Evolutionary conservation across 2,797 vertebrate genomes (phyloP).

Genomic region (Coracias cyanogaster): DNA sequence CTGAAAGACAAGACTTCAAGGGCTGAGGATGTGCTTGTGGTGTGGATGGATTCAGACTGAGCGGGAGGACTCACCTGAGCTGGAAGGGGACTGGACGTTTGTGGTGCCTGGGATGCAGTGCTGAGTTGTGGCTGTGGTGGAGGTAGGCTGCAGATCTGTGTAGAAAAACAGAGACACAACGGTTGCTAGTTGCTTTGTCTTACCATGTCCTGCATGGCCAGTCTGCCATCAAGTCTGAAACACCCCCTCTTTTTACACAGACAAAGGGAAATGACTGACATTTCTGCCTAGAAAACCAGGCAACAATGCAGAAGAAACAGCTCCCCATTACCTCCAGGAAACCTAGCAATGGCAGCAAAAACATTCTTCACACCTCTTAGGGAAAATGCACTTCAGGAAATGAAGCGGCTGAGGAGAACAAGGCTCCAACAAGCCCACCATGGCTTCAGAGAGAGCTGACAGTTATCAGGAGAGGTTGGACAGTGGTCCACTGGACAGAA

Average conservation of each 20-base stretch:
- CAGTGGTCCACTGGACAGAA: background rate
- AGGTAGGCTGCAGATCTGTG: constrained; percentile 66
- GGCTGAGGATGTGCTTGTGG: background rate
- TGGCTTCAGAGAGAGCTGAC: background rate
- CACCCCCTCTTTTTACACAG: background rate
- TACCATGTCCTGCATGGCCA: background rate
- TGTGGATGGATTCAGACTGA: rapidly evolving
- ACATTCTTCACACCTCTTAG: background rate
- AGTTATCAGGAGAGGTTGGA: background rate
- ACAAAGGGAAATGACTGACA: background rate
- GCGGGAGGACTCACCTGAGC: constrained; percentile 47
- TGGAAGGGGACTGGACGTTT: constrained; percentile 70
- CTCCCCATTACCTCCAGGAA: background rate
- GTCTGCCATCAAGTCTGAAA: background rate
- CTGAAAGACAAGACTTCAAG: background rate
- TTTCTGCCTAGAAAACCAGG: background rate
- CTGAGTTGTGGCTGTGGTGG: constrained; percentile 60
- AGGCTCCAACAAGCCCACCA: background rate
- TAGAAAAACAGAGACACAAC: background rate
- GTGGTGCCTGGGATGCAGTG: constrained; percentile 69
- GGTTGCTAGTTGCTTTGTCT: background rate
- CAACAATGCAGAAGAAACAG: background rate
- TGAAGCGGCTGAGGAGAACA: background rate
- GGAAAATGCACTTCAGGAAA: background rate
- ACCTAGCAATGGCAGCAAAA: background rate